Conservation (phyloP, 2,113 vertebrate genomes). For the Chaetodon trifascialis region DNA sequence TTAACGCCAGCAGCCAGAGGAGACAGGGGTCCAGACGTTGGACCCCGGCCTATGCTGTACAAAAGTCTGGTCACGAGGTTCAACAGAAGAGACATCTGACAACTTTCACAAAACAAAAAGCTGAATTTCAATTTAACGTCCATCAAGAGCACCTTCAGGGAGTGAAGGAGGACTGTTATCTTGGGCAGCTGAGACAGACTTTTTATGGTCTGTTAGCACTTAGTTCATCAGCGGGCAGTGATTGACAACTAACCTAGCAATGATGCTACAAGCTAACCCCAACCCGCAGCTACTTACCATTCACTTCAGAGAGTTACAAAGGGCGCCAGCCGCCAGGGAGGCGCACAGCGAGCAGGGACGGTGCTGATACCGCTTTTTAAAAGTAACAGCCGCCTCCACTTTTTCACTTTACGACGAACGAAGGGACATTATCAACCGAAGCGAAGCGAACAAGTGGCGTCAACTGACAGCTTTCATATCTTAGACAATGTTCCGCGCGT, state of each 20-base stretch:
- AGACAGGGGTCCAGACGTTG: constrained; percentile 10
- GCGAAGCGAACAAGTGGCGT: background rate
- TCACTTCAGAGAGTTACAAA: constrained; percentile 51
- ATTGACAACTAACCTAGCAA: constrained; percentile 32
- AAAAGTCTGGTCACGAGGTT: constrained; percentile 60
- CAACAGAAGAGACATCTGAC: constrained; percentile 28
- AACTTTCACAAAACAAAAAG: constrained; percentile 11
- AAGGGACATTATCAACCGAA: background rate
- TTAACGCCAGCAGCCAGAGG: background rate
- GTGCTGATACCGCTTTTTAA: background rate
- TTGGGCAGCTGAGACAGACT: background rate
- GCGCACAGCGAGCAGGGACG: background rate
- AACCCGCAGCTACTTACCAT: constrained; percentile 62
- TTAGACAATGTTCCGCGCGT: constrained; percentile 20
- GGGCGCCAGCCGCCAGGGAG: constrained; percentile 37
- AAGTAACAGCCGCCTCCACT: background rate
- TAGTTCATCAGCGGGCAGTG: background rate
- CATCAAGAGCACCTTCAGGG: background rate
- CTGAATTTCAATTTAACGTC: background rate
- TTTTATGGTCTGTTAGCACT: background rate
- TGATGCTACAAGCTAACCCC: constrained; percentile 71
- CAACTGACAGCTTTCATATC: constrained; percentile 6
- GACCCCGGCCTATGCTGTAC: constrained; percentile 22
- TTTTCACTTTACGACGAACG: background rate
- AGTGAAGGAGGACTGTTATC: background rate